Percentiles rank a stretch among this genome's conserved stretches.
phyloP scores from a whole-genome alignment of 2,797 vertebrate species.

The Tapirus indicus region DNA sequence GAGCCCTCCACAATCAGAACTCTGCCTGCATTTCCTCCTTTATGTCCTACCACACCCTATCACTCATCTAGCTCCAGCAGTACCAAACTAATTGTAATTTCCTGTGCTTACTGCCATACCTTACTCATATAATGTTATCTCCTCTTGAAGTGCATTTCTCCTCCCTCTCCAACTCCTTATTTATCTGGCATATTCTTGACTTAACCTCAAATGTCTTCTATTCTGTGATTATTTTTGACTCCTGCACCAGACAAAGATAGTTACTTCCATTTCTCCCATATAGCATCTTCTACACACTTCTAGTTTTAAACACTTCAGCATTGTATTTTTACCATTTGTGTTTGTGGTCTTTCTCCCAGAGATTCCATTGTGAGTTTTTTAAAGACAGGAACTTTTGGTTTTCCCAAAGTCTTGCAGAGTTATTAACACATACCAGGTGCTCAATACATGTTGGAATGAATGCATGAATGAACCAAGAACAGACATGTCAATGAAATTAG shows the following conservation, averaged over 20 bases:
- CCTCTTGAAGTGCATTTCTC: background rate
- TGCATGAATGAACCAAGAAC: conserved; percentile 13
- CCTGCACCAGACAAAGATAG: background rate
- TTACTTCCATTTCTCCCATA: conserved; percentile 40
- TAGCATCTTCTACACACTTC: background rate
- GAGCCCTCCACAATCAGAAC: background rate
- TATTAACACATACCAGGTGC: background rate
- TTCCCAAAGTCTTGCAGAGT: conserved; percentile 10
- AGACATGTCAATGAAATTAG: background rate
- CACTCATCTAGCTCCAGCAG: conserved; percentile 19
- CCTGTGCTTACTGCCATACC: background rate
- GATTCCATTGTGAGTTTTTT: conserved; percentile 49
- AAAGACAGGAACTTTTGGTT: background rate
- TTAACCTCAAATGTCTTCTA: background rate
- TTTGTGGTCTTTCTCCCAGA: background rate
- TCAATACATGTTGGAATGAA: background rate
- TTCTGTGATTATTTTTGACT: conserved; percentile 40
- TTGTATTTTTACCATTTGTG: conserved; percentile 38
- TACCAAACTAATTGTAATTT: conserved; percentile 48
- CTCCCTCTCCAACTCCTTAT: conserved; percentile 2
- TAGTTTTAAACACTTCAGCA: conserved; percentile 39
- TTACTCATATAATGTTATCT: conserved; percentile 15
- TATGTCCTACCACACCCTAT: background rate
- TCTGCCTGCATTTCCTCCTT: conserved; percentile 21
- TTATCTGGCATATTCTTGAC: conserved; percentile 29